A percentile compares a stretch with the other conserved stretches of the same genome.
phyloP scores from a whole-genome alignment of 2,797 vertebrate genomes.

The Garrulus glandarius region DNA sequence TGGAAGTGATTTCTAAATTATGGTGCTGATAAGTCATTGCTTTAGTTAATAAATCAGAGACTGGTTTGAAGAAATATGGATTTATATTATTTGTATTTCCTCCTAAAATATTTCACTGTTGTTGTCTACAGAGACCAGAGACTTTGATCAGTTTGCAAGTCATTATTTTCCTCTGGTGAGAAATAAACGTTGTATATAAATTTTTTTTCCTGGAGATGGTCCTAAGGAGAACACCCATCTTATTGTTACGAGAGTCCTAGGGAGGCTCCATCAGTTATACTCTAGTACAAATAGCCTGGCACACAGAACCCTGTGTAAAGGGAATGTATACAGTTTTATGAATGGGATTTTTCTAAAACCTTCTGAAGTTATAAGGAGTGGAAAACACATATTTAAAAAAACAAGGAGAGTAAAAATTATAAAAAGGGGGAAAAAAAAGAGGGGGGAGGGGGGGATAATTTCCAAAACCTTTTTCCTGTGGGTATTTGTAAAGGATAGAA shows the following conservation, averaged over 20 bases:
- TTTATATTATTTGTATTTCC: background rate
- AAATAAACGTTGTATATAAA: background rate
- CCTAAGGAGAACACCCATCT: background rate
- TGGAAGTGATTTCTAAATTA: background rate
- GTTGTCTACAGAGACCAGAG: background rate
- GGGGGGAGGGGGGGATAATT: rapidly evolving
- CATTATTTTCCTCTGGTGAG: background rate
- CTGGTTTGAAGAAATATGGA: background rate
- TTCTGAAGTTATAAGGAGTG: background rate
- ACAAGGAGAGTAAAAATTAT: background rate
- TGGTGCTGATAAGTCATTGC: background rate
- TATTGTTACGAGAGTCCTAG: background rate
- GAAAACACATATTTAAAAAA: background rate
- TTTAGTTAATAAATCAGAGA: background rate
- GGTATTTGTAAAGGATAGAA: background rate
- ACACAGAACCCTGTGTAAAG: background rate
- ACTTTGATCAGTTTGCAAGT: background rate
- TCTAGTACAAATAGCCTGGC: background rate
- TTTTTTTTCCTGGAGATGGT: background rate
- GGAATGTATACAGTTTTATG: background rate
- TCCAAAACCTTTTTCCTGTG: background rate
- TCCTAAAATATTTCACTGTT: background rate
- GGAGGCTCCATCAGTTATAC: background rate
- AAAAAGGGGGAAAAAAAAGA: background rate
- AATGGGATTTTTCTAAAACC: background rate